These are phyloP conservation scores for Amblyopsis rosae DNA, from an alignment of 2,113 vertebrate species.

Conservation along the genomic window DNA sequence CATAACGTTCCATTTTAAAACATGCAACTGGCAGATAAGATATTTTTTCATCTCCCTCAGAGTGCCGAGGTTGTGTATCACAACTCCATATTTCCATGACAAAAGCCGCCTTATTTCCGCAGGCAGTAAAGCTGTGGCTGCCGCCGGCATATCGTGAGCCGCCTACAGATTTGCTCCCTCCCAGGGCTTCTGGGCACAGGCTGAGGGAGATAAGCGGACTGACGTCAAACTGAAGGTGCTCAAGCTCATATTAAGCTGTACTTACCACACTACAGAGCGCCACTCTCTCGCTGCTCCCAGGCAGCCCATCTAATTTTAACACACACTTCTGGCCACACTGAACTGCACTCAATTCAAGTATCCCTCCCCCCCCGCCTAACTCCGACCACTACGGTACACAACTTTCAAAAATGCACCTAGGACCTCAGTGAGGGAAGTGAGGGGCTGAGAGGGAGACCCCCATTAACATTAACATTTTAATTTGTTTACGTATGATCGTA, in stretches of 20 bases:
- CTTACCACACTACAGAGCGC: too few species aligned
- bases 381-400: too few species aligned
- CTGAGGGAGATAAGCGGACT: conserved; percentile 58
- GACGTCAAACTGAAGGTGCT: conserved; percentile 32
- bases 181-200: conserved; percentile 40
- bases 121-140: conserved; percentile 25
- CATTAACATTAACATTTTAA: too few species aligned
- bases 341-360: too few species aligned
- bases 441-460: too few species aligned
- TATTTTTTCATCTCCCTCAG: conserved; percentile 14
- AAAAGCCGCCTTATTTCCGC: conserved; percentile 56
- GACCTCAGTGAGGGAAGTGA: too few species aligned
- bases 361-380: too few species aligned
- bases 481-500: too few species aligned
- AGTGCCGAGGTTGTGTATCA: conserved; percentile 34
- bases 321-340: neutral
- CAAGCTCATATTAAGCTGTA: too few species aligned
- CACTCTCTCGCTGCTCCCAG: too few species aligned
- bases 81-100: conserved; percentile 55
- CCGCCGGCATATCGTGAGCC: conserved; percentile 44
- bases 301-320: neutral
- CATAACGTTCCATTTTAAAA: too few species aligned
- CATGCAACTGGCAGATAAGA: conserved; percentile 15
- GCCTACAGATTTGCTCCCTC: conserved; percentile 55
- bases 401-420: too few species aligned